These are phyloP conservation scores for Cheilinus undulatus DNA, from an alignment of 2,113 vertebrate species.

Conservation along the genomic window DNA sequence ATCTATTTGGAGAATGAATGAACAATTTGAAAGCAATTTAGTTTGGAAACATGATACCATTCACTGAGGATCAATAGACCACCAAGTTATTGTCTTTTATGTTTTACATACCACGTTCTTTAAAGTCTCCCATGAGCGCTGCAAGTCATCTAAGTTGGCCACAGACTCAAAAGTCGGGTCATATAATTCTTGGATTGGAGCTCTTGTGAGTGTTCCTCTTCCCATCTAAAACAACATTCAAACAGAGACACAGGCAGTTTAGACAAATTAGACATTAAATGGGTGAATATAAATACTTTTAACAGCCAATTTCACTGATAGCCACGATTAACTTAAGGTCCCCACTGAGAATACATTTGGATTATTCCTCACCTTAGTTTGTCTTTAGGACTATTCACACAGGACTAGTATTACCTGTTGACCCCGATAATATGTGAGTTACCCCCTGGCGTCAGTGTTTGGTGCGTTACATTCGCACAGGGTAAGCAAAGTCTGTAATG, in stretches of 20 bases:
- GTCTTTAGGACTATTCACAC: too few species aligned
- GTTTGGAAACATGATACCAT: not conserved
- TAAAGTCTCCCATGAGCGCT: conserved; percentile 97
- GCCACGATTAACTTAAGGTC: too few species aligned
- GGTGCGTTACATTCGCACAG: too few species aligned
- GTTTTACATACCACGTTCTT: conserved; percentile 93
- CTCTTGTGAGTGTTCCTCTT: conserved; percentile 82
- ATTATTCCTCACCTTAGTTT: too few species aligned
- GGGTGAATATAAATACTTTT: not conserved
- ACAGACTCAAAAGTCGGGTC: conserved; percentile 89
- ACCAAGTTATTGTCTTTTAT: not conserved
- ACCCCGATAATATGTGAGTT: too few species aligned
- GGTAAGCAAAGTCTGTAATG: too few species aligned
- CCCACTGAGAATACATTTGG: too few species aligned
- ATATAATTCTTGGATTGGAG: conserved; percentile 86
- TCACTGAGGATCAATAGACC: not conserved
- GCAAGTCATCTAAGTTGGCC: conserved; percentile 92
- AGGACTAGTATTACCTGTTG: too few species aligned
- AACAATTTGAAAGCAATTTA: not conserved
- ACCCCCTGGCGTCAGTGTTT: too few species aligned
- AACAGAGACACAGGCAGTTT: not conserved
- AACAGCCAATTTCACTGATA: too few species aligned
- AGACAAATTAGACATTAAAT: not conserved
- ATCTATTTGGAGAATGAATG: conserved; percentile 82
- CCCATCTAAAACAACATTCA: conserved; percentile 78